Conservation (phyloP, 2,113 vertebrate genomes). For the Notarius quadriscutis region DNA sequence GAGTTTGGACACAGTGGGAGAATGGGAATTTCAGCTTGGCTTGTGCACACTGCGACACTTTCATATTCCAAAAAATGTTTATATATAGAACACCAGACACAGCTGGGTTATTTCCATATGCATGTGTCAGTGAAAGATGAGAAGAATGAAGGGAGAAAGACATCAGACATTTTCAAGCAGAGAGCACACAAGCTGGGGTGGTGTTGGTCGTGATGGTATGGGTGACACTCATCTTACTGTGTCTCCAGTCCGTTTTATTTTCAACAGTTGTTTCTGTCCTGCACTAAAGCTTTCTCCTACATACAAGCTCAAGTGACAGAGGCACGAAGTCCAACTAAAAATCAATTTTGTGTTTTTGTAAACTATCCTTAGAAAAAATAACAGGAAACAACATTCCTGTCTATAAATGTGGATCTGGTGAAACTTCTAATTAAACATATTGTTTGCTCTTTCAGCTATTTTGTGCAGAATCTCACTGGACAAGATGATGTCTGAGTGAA, state of each 20-base stretch:
- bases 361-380: not conserved
- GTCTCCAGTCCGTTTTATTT: not conserved
- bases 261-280: constrained; percentile 13
- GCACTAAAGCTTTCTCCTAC: not conserved
- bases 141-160: constrained; percentile 25
- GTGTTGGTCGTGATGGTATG: constrained; percentile 25
- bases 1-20: constrained; percentile 15
- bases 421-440: not conserved
- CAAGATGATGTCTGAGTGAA: not conserved
- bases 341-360: not conserved
- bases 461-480: not conserved
- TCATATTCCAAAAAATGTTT: constrained; percentile 21
- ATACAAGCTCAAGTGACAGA: not conserved
- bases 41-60: not conserved
- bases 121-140: constrained; percentile 33
- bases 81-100: constrained; percentile 30
- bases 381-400: not conserved
- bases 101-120: constrained; percentile 49
- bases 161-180: not conserved
- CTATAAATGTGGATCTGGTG: not conserved
- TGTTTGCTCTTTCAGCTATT: not conserved
- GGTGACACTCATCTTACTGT: not conserved
- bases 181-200: constrained; percentile 1
- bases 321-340: not conserved
- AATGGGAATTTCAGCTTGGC: constrained; percentile 14